These are phyloP conservation scores for Conistra vaccinii DNA, from an alignment of 2,888 invertebrate genomes.

Conservation along the genomic window DNA sequence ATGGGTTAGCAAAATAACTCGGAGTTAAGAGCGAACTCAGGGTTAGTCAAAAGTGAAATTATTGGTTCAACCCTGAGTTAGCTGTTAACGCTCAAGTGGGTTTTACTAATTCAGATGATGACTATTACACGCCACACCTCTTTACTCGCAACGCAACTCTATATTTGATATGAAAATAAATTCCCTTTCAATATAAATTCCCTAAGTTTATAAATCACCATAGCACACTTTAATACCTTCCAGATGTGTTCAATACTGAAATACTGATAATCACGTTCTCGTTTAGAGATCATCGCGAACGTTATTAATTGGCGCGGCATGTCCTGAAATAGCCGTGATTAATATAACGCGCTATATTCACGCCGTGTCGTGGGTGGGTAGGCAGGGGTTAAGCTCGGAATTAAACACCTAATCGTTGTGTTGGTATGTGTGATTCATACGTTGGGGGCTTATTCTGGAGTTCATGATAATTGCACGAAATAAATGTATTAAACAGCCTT, in stretches of 20 bases:
- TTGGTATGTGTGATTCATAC: conserved; percentile 65
- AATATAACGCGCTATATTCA: conserved; percentile 49
- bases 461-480: neutral
- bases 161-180: conserved; percentile 18
- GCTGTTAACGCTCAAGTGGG: too few relatives aligned
- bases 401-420: conserved; percentile 55
- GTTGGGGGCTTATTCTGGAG: conserved; percentile 51
- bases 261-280: conserved; percentile 22
- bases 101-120: neutral
- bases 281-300: conserved; percentile 42
- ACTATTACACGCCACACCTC: neutral
- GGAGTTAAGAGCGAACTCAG: too few relatives aligned
- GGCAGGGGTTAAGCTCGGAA: conserved; percentile 46
- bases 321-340: conserved; percentile 63
- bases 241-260: conserved; percentile 43
- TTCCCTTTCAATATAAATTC: conserved; percentile 7
- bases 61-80: too few relatives aligned
- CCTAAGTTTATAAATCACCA: neutral
- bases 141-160: neutral
- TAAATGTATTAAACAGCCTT: neutral
- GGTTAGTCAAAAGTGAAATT: too few relatives aligned
- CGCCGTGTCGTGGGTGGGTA: conserved; percentile 30
- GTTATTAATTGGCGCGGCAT: conserved; percentile 49
- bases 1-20: too few relatives aligned
- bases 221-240: conserved; percentile 11